Percentiles rank a stretch among this genome's conserved stretches.
phyloP scores from a whole-genome alignment of 1,140 invertebrate species.

The Drosophila athabasca region DNA sequence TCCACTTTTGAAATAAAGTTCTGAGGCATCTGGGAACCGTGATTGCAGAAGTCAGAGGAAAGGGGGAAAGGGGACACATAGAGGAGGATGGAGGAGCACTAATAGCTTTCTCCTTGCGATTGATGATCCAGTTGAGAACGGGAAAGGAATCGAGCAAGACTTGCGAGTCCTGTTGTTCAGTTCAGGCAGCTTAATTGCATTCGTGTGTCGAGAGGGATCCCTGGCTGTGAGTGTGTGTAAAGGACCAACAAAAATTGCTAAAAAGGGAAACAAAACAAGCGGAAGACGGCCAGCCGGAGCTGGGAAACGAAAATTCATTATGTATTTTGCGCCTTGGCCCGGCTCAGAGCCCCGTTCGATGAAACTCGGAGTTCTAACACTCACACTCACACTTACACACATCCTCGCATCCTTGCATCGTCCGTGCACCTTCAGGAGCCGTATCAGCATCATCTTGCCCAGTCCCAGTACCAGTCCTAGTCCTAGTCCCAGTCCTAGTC shows the following conservation, averaged over 20 bases:
- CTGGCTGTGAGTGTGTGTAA: not conserved
- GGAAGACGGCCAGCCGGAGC: not conserved
- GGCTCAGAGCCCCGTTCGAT: slow-evolving; percentile 31
- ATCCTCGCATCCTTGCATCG: slow-evolving; percentile 12
- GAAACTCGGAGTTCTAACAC: slow-evolving; percentile 14
- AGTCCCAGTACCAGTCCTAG: not conserved
- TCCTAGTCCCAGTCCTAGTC: not conserved
- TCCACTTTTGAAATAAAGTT: too few species aligned
- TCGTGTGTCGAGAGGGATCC: slow-evolving; percentile 6
- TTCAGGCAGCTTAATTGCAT: slow-evolving; percentile 65
- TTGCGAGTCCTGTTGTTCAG: slow-evolving; percentile 23
- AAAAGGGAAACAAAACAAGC: slow-evolving; percentile 49
- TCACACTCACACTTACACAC: slow-evolving; percentile 11
- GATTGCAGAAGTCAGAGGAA: not conserved
- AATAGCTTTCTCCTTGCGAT: not conserved
- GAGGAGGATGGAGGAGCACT: not conserved
- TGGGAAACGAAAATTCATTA: slow-evolving; percentile 56
- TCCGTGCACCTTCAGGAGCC: slow-evolving; percentile 19
- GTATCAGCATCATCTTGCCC: slow-evolving; percentile 4
- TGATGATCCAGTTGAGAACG: slow-evolving; percentile 22
- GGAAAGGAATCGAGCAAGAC: slow-evolving; percentile 13
- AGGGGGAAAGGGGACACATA: too few species aligned
- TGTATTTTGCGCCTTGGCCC: slow-evolving; percentile 45
- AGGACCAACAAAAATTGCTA: slow-evolving; percentile 45
- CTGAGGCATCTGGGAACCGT: too few species aligned